phyloP scores from a whole-genome alignment of 1,140 invertebrate genomes.

The Andricus grossulariae region DNA sequence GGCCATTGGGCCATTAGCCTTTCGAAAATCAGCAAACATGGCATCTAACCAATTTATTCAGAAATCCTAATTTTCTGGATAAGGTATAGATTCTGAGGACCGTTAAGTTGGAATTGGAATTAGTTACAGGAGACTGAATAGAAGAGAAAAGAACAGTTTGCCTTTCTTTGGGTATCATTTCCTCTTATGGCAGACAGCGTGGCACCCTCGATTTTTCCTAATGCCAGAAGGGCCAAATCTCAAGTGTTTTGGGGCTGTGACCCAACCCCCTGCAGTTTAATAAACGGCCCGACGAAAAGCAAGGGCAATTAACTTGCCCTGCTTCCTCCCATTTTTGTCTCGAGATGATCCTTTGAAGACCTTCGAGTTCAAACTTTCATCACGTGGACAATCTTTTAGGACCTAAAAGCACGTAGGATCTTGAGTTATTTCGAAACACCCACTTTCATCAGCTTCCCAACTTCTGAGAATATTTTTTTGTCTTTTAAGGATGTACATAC shows the following conservation, averaged over 20 bases:
- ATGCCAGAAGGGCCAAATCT: background rate
- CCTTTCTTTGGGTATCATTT: background rate
- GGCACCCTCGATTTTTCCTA: conserved; percentile 46
- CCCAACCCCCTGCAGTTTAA: conserved; percentile 49
- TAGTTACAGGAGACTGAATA: too few relatives aligned
- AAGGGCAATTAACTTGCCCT: conserved; percentile 50
- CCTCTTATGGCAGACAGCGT: conserved; percentile 56
- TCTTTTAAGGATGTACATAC: too few relatives aligned
- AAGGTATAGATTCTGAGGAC: too few relatives aligned
- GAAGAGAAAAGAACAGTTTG: background rate
- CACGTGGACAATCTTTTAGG: background rate
- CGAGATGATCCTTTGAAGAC: too few relatives aligned
- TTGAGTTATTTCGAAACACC: background rate
- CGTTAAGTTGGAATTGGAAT: too few relatives aligned
- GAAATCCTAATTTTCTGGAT: too few relatives aligned
- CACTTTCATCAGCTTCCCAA: background rate
- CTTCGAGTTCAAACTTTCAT: too few relatives aligned
- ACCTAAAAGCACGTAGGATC: background rate
- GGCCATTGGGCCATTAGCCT: too few relatives aligned
- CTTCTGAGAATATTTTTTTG: background rate
- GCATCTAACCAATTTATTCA: too few relatives aligned
- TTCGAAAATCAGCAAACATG: too few relatives aligned
- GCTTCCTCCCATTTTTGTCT: conserved; percentile 44
- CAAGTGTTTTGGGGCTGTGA: conserved; percentile 42
- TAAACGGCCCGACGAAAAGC: conserved; percentile 62